Conservation (phyloP, 2,888 invertebrate species). For the Athalia rosae region DNA sequence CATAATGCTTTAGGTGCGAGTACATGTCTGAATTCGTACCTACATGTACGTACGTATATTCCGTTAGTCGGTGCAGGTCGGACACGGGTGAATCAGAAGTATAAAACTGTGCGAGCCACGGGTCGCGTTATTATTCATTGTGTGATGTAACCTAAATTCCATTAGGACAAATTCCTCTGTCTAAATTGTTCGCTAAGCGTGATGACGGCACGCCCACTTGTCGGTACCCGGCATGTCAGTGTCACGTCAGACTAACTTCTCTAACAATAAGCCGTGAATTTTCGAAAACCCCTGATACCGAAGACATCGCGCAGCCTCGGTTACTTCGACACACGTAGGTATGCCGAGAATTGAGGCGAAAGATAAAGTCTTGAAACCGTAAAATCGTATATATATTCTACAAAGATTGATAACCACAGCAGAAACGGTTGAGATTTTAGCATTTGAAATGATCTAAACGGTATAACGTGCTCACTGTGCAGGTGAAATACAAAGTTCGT, state of each 20-base stretch:
- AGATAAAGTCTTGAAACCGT: too few relatives aligned
- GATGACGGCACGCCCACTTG: conserved; percentile 43
- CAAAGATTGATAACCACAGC: too few relatives aligned
- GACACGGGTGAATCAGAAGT: conserved; percentile 30
- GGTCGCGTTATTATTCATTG: conserved; percentile 39
- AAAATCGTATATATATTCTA: too few relatives aligned
- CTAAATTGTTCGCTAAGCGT: conserved; percentile 38
- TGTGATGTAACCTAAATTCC: conserved; percentile 40
- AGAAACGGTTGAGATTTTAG: too few relatives aligned
- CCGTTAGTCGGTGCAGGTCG: not conserved
- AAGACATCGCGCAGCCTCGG: not conserved
- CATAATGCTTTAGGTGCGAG: too few relatives aligned
- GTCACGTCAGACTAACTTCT: conserved; percentile 30
- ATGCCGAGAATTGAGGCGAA: not conserved
- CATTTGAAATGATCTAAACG: conserved; percentile 12
- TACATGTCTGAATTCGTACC: too few relatives aligned
- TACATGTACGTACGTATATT: too few relatives aligned
- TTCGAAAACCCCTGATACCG: not conserved
- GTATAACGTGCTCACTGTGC: conserved; percentile 11
- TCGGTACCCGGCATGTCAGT: conserved; percentile 20
- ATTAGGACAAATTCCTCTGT: conserved; percentile 34
- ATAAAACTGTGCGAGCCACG: conserved; percentile 13
- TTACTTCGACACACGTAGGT: conserved; percentile 6
- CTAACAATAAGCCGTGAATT: not conserved
- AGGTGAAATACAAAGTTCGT: conserved; percentile 9